Conservation (phyloP, 2,888 invertebrate genomes). For the Nomada fabriciana region DNA sequence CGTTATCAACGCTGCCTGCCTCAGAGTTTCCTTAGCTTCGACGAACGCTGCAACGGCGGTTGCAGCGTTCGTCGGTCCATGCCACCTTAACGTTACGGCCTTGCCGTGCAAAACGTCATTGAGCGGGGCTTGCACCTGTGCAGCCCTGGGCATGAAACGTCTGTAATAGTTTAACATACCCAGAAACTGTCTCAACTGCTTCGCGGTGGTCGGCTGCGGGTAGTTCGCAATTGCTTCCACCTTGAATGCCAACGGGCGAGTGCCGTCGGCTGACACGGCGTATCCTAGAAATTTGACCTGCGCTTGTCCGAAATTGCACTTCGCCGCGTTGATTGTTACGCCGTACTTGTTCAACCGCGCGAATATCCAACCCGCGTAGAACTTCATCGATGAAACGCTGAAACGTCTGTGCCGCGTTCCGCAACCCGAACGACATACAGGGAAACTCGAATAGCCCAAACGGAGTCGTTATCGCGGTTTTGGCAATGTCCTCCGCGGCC, state of each 20-base stretch:
- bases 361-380: neutral
- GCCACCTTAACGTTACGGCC: neutral
- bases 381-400: neutral
- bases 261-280: neutral
- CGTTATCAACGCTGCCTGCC: neutral
- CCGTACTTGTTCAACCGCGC: neutral
- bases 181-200: conserved; percentile 5
- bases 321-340: neutral
- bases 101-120: neutral
- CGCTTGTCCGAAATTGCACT: neutral
- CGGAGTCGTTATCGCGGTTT: neutral
- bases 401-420: too few relatives aligned
- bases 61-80: neutral
- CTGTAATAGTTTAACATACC: conserved; percentile 11
- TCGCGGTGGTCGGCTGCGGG: conserved; percentile 2
- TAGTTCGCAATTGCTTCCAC: neutral
- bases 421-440: too few relatives aligned
- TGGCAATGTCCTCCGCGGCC: conserved; percentile 5
- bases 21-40: neutral
- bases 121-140: neutral
- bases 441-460: too few relatives aligned
- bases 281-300: neutral
- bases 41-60: neutral
- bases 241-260: neutral
- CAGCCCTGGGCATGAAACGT: conserved; percentile 7